Percentiles rank a stretch among this genome's conserved stretches.
Evolutionary conservation across 1,140 invertebrate species (phyloP).

Genomic region (Cherax destructor): DNA sequence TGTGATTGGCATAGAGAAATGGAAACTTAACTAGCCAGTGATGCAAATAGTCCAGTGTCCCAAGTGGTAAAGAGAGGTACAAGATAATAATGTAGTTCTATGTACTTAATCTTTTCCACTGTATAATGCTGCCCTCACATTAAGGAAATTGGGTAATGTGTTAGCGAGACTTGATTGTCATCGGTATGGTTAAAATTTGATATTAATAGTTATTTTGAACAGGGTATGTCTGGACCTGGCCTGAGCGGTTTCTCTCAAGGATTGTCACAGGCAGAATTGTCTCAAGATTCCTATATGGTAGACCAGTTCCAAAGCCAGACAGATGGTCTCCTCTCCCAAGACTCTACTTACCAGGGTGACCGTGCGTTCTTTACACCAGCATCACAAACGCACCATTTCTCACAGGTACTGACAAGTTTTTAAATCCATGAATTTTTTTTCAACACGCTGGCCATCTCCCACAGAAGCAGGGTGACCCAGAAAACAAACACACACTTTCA

Average conservation of each 20-base stretch:
- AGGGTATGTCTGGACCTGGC: slow-evolving; percentile 68
- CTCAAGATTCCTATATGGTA: slow-evolving; percentile 89
- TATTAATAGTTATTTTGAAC: background rate
- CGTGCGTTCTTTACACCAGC: slow-evolving; percentile 70
- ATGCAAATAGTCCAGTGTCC: no score
- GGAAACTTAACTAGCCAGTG: no score
- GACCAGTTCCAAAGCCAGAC: slow-evolving; percentile 95
- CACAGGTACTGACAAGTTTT: slow-evolving; percentile 21
- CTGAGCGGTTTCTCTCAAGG: slow-evolving; percentile 65
- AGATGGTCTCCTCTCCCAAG: slow-evolving; percentile 95
- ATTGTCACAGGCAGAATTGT: slow-evolving; percentile 88
- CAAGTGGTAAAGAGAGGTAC: no score
- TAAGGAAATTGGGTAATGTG: no score
- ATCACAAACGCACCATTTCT: slow-evolving; percentile 69
- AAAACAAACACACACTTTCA: no score
- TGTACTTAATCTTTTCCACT: no score
- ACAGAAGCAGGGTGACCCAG: no score
- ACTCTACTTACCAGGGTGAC: slow-evolving; percentile 93
- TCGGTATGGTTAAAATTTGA: background rate
- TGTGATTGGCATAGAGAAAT: no score
- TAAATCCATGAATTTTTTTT: background rate
- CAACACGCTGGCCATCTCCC: no score
- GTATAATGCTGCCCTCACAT: no score
- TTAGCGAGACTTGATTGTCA: no score
- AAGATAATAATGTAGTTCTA: no score